These are phyloP conservation scores for Chitala chitala DNA, from an alignment of 2,113 vertebrate genomes.

Conservation along the genomic window DNA sequence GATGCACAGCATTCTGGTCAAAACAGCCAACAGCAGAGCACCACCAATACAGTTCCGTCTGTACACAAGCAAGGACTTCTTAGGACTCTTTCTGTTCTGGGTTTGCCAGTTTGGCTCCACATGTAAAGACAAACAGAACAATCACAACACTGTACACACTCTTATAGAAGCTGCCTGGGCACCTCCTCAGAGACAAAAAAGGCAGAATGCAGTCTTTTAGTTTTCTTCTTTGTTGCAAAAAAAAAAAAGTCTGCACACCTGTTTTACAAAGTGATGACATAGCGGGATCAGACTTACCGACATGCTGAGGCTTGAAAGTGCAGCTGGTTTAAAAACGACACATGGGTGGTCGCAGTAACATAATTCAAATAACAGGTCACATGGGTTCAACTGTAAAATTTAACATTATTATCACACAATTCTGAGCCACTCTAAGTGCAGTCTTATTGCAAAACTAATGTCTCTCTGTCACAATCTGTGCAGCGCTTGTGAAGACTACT, in stretches of 20 bases:
- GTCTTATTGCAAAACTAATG: too few relatives aligned
- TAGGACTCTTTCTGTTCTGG: constrained; percentile 1
- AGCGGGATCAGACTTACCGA: not conserved
- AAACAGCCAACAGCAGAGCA: constrained; percentile 31
- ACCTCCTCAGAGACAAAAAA: too few relatives aligned
- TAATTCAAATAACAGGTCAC: not conserved
- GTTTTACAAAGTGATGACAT: not conserved
- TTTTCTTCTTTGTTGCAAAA: too few relatives aligned
- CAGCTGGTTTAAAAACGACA: not conserved
- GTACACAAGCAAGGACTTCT: constrained; percentile 22
- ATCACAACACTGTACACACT: constrained; percentile 24
- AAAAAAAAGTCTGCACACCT: constrained; percentile 13
- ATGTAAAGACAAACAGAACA: constrained; percentile 34
- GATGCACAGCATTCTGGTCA: constrained; percentile 26
- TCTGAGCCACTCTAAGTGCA: not conserved
- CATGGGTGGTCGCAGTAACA: not conserved
- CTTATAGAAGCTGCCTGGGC: constrained; percentile 1
- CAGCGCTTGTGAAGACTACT: not conserved
- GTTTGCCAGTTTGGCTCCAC: constrained; percentile 20
- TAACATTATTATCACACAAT: not conserved
- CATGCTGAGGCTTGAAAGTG: not conserved
- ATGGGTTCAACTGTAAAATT: too few relatives aligned
- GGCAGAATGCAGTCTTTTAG: too few relatives aligned
- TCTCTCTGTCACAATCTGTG: too few relatives aligned
- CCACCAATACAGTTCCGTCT: constrained; percentile 7